These are phyloP conservation scores for Diceros bicornis DNA, from an alignment of 2,797 vertebrate genomes.

Conservation along the genomic window DNA sequence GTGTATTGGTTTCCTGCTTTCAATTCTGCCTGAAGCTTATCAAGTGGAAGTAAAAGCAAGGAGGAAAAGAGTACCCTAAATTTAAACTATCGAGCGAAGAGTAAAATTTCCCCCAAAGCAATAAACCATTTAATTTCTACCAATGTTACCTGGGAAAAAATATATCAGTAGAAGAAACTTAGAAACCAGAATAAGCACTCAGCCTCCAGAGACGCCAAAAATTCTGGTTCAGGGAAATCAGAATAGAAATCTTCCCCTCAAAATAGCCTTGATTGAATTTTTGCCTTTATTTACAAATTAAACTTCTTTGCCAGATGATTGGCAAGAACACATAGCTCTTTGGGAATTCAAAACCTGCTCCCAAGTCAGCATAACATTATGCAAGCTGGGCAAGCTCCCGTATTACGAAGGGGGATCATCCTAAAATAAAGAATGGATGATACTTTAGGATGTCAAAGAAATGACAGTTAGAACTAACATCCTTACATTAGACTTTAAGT, in stretches of 20 bases:
- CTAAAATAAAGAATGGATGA: neutral
- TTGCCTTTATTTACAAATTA: conserved; percentile 38
- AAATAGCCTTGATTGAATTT: neutral
- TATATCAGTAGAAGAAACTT: conserved; percentile 8
- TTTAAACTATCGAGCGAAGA: conserved; percentile 35
- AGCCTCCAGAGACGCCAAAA: neutral
- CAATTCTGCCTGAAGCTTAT: conserved; percentile 71
- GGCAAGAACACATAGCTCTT: neutral
- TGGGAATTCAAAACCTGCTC: neutral
- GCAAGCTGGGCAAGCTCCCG: neutral
- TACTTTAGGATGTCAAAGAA: conserved; percentile 27
- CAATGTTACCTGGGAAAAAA: neutral
- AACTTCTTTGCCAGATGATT: conserved; percentile 40
- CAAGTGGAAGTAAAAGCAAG: conserved; percentile 61
- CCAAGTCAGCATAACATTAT: neutral
- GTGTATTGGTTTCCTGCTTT: conserved; percentile 62
- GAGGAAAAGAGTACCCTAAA: neutral
- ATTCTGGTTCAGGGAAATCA: neutral
- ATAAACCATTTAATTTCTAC: conserved; percentile 61
- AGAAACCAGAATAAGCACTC: neutral
- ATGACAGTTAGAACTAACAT: neutral
- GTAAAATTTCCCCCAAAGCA: conserved; percentile 21
- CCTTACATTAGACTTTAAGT: conserved; percentile 30
- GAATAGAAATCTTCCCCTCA: conserved; percentile 28
- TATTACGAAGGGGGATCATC: neutral